Percentiles rank a stretch among this genome's conserved stretches.
Evolutionary conservation across 1,140 invertebrate species (phyloP).

Genomic region (Leptestheria dahalacensis): DNA sequence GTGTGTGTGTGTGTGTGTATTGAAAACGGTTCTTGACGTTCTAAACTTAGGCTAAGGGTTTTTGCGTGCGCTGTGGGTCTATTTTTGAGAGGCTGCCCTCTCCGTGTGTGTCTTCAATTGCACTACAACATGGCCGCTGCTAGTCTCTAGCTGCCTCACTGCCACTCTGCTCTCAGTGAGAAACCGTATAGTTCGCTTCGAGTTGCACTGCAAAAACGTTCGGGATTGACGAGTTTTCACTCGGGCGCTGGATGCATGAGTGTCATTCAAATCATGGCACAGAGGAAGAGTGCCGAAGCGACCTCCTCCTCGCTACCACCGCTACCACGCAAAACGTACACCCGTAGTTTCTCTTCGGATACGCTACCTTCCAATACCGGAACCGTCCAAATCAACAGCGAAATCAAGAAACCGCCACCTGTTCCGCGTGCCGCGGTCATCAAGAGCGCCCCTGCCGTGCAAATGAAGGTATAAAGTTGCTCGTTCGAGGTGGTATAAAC

Average conservation of each 20-base stretch:
- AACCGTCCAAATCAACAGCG: not conserved
- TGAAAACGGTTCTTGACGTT: too few relatives aligned
- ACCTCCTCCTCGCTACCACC: not conserved
- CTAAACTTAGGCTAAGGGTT: not conserved
- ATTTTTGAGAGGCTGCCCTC: not conserved
- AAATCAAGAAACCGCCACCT: not conserved
- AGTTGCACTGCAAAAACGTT: too few relatives aligned
- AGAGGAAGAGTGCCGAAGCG: not conserved
- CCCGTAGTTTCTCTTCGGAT: not conserved
- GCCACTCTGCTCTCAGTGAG: too few relatives aligned
- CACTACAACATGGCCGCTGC: not conserved
- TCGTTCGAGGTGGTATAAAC: too few relatives aligned
- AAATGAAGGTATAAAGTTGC: too few relatives aligned
- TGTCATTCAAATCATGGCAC: not conserved
- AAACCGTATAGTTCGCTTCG: too few relatives aligned
- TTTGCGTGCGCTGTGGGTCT: not conserved
- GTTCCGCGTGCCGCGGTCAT: conserved; percentile 3
- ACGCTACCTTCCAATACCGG: not conserved
- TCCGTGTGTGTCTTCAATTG: not conserved
- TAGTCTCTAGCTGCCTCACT: too few relatives aligned
- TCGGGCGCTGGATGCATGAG: not conserved
- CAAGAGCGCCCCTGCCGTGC: not conserved
- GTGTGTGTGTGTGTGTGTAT: too few relatives aligned
- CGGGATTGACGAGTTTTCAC: not conserved
- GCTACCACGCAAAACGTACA: not conserved